Percentiles rank a stretch among this genome's conserved stretches.
Evolutionary conservation across 2,113 vertebrate genomes (phyloP).

Genomic region (Cryptomyrus ogoouensis): DNA sequence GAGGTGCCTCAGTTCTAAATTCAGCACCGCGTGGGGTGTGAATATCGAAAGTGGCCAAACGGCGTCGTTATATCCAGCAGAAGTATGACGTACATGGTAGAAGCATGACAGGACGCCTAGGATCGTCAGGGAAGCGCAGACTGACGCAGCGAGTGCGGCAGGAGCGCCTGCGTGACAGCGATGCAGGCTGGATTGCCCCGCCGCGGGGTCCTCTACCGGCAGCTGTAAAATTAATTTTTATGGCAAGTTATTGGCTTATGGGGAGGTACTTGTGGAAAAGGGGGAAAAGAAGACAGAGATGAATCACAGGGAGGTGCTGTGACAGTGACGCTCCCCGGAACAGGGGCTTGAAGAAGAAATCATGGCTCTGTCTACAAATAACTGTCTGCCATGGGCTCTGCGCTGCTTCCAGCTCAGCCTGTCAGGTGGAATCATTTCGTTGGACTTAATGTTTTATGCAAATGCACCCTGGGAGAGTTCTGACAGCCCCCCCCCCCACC

Average conservation of each 20-base stretch:
- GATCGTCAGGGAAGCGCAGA: not conserved
- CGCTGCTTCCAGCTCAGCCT: not conserved
- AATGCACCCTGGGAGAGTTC: conserved; percentile 21
- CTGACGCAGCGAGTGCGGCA: not conserved
- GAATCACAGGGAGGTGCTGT: not conserved
- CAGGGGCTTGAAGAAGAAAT: conserved; percentile 18
- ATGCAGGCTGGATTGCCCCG: not conserved
- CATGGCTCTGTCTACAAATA: conserved; percentile 16
- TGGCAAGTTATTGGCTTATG: conserved; percentile 9
- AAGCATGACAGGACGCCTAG: not conserved
- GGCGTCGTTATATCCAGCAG: not conserved
- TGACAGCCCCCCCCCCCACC: not conserved
- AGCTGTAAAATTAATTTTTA: conserved; percentile 7
- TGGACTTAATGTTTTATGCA: conserved; percentile 29
- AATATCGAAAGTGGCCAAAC: not conserved
- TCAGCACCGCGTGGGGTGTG: not conserved
- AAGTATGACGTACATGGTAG: not conserved
- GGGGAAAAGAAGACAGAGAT: conserved; percentile 8
- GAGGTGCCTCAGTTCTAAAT: not conserved
- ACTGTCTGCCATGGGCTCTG: conserved; percentile 17
- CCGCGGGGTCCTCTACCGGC: not conserved
- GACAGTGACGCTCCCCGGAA: not conserved
- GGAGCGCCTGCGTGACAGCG: not conserved
- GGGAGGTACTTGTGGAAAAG: not conserved
- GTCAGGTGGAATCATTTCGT: conserved; percentile 24